Evolutionary conservation across 53 echinoderm and acorn worm genomes (phyloP).

Genomic region (Holothuria leucospilota): DNA sequence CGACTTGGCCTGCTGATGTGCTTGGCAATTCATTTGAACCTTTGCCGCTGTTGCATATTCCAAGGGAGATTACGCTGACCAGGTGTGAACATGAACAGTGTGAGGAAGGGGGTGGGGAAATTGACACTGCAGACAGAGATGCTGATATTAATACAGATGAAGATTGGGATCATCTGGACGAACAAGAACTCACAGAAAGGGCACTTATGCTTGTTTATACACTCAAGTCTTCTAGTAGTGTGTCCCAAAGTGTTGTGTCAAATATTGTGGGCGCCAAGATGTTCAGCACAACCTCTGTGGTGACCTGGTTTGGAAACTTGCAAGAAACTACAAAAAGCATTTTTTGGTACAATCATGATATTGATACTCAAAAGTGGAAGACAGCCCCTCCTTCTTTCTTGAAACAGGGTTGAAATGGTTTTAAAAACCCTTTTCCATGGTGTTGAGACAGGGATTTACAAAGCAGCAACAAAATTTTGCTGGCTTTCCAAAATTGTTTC

Average conservation of each 20-base stretch:
- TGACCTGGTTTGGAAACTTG: background rate
- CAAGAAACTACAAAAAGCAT: background rate
- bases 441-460: background rate
- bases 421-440: background rate
- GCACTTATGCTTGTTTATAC: too few species aligned
- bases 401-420: background rate
- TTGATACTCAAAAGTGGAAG: background rate
- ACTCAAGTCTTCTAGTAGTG: background rate
- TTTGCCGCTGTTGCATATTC: background rate
- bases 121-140: background rate
- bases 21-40: background rate
- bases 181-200: too few species aligned
- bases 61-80: background rate
- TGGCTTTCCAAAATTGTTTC: background rate
- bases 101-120: background rate
- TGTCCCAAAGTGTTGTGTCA: background rate
- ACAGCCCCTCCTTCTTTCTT: background rate
- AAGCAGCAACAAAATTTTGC: background rate
- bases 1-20: background rate
- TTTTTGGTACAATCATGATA: background rate
- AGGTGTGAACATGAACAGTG: background rate
- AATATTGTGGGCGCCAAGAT: background rate
- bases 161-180: too few species aligned
- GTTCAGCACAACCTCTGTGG: background rate
- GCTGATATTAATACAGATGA: background rate